Percentiles rank a stretch among this genome's conserved stretches.
Evolutionary conservation across 2,797 vertebrate species (phyloP).

Genomic region (Sebastes minor): DNA sequence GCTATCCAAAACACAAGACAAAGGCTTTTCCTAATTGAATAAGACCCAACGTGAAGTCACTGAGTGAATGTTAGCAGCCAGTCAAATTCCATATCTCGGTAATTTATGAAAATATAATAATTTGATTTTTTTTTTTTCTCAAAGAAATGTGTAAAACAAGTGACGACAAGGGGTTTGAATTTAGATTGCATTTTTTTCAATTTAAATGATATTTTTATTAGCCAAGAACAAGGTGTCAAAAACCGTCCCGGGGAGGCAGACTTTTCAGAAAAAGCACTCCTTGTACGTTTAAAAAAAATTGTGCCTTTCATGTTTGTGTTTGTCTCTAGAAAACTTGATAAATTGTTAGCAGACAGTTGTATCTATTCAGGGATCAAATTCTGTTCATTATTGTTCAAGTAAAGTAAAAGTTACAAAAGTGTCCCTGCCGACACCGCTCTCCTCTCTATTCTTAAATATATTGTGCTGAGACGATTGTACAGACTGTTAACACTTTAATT

Average conservation of each 20-base stretch:
- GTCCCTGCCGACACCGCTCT: too few species aligned
- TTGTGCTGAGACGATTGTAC: neutral
- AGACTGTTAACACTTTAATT: neutral
- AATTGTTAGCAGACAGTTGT: neutral
- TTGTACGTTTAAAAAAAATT: neutral
- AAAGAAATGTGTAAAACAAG: neutral
- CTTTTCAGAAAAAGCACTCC: neutral
- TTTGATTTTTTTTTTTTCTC: rapidly evolving
- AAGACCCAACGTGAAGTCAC: too few species aligned
- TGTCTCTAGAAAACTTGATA: neutral
- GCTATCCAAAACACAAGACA: too few species aligned
- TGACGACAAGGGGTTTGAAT: neutral
- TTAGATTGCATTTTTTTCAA: neutral
- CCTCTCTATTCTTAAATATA: neutral
- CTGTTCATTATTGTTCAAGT: too few species aligned
- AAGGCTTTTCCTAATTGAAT: too few species aligned
- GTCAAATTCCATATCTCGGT: too few species aligned
- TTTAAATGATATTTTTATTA: too few species aligned
- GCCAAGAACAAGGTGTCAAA: neutral
- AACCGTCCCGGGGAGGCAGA: neutral
- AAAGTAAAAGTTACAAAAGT: neutral
- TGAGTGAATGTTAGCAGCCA: too few species aligned
- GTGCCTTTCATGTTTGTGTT: neutral
- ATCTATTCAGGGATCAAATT: neutral
- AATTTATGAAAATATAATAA: too few species aligned